Evolutionary conservation across 2,113 vertebrate genomes (phyloP).

Genomic region (Alethe diademata): DNA sequence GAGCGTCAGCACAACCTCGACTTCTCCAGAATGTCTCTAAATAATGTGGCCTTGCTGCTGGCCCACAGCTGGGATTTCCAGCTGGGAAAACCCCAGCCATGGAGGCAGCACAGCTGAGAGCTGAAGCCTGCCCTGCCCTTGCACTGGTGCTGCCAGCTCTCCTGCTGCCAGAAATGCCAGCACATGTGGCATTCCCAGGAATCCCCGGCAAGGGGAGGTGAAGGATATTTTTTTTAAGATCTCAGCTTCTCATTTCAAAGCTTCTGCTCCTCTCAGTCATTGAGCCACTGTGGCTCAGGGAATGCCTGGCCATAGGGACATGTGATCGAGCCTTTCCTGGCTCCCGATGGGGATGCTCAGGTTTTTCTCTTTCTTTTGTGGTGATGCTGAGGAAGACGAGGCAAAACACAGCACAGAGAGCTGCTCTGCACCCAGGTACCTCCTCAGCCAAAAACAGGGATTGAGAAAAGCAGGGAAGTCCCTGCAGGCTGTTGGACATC

Average conservation of each 20-base stretch:
- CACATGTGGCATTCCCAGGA: not conserved
- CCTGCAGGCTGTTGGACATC: not conserved
- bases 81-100: not conserved
- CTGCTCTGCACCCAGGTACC: not conserved
- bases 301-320: not conserved
- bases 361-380: not conserved
- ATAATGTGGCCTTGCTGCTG: not conserved
- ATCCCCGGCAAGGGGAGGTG: not conserved
- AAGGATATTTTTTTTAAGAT: not conserved
- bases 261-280: not conserved
- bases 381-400: not conserved
- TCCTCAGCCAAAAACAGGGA: not conserved
- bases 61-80: not conserved
- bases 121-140: not conserved
- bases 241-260: not conserved
- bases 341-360: not conserved
- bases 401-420: not conserved
- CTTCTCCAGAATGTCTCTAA: not conserved
- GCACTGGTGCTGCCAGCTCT: not conserved
- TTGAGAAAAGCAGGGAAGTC: not conserved
- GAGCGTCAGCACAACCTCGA: accelerated
- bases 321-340: not conserved
- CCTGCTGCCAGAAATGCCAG: accelerated
- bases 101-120: not conserved
- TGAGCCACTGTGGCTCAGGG: not conserved